phyloP scores from a whole-genome alignment of 2,888 invertebrate species.

The Watsonalla cultraria region DNA sequence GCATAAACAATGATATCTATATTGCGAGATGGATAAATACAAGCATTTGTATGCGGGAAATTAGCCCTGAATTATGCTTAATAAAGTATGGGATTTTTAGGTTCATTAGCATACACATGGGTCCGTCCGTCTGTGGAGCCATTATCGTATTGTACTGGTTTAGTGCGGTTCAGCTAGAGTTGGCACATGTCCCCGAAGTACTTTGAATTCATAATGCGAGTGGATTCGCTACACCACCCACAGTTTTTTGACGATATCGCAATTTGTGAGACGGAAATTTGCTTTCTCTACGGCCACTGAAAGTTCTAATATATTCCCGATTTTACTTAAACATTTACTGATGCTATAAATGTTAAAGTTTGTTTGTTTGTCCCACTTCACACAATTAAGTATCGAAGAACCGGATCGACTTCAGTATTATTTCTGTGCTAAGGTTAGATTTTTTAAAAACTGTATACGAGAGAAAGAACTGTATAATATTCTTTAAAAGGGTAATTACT shows the following conservation, averaged over 20 bases:
- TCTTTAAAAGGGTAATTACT: no score
- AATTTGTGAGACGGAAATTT: no score
- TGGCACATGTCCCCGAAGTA: conserved; percentile 20
- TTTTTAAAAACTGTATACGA: no score
- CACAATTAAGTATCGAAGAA: no score
- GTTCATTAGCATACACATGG: conserved; percentile 16
- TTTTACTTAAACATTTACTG: no score
- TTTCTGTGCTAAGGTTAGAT: no score
- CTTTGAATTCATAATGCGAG: conserved; percentile 28
- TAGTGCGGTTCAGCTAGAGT: not conserved
- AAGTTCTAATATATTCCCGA: no score
- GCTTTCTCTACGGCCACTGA: no score
- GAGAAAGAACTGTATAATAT: no score
- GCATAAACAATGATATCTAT: not conserved
- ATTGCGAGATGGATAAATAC: not conserved
- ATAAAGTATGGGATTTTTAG: not conserved
- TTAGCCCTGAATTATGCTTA: not conserved
- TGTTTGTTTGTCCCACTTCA: no score
- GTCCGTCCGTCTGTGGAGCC: conserved; percentile 1
- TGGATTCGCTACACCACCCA: not conserved
- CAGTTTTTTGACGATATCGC: not conserved
- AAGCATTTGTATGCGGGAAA: not conserved
- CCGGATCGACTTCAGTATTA: no score
- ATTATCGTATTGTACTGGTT: conserved; percentile 6
- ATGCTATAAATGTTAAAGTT: no score